phyloP scores from a whole-genome alignment of 2,888 invertebrate species.

The Liodrosophila aerea region DNA sequence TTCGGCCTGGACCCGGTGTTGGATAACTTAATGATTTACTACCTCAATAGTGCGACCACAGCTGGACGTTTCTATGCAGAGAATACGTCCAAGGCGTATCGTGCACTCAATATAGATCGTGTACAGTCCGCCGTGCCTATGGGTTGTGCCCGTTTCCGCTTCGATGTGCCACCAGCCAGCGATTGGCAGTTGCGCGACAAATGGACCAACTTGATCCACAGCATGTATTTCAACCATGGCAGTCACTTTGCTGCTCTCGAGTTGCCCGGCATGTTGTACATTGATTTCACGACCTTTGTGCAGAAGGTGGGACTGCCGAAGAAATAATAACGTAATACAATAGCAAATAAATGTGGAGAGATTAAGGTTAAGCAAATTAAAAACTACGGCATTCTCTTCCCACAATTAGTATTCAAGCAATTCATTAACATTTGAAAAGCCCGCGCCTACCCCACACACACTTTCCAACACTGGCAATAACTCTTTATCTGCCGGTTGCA shows the following conservation, averaged over 20 bases:
- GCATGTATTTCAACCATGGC: slow-evolving; percentile 85
- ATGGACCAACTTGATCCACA: slow-evolving; percentile 87
- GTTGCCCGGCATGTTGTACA: slow-evolving; percentile 86
- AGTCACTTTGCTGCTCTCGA: too few relatives aligned
- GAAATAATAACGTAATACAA: background rate
- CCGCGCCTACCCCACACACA: slow-evolving; percentile 1
- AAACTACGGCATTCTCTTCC: too few relatives aligned
- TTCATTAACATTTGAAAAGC: slow-evolving; percentile 14
- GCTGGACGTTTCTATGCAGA: too few relatives aligned
- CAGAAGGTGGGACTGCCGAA: slow-evolving; percentile 64
- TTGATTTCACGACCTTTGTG: slow-evolving; percentile 87
- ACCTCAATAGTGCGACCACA: slow-evolving; percentile 87
- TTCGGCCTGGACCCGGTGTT: slow-evolving; percentile 84
- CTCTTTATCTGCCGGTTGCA: background rate
- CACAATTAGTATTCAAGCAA: background rate
- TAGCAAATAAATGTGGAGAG: too few relatives aligned
- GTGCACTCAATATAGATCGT: slow-evolving; percentile 79
- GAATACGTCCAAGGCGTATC: too few relatives aligned
- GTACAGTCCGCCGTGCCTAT: slow-evolving; percentile 87
- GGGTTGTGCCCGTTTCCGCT: slow-evolving; percentile 88
- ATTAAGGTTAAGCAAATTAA: too few relatives aligned
- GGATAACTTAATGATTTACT: slow-evolving; percentile 92
- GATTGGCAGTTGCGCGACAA: slow-evolving; percentile 85
- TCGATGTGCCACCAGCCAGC: slow-evolving; percentile 86
- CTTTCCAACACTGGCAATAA: slow-evolving; percentile 30